Conservation (phyloP, 2,888 invertebrate species). For the Chrysomela aeneicollis region DNA sequence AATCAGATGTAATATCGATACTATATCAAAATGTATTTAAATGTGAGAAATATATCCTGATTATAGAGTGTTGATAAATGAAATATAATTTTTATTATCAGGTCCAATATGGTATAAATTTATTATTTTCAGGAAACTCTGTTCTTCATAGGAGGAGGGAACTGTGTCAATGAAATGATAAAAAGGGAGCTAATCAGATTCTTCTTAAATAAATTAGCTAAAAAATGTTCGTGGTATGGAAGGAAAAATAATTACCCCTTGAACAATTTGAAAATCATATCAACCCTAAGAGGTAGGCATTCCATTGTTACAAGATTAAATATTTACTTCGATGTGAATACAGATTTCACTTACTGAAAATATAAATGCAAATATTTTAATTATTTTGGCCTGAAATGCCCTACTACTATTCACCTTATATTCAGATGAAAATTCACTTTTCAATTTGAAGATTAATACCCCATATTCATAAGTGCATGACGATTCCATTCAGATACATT, state of each 20-base stretch:
- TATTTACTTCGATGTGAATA: too few species aligned
- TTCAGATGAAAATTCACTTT: too few species aligned
- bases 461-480: not conserved
- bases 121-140: slow-evolving; percentile 5
- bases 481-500: not conserved
- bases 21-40: too few species aligned
- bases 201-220: not conserved
- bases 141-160: slow-evolving; percentile 3
- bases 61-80: too few species aligned
- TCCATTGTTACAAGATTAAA: not conserved
- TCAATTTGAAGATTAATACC: not conserved
- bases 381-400: too few species aligned
- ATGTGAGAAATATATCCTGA: too few species aligned
- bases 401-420: too few species aligned
- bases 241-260: slow-evolving; percentile 1
- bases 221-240: not conserved
- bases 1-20: too few species aligned
- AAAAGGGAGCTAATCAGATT: not conserved
- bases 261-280: not conserved
- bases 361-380: not conserved
- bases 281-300: slow-evolving; percentile 1
- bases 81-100: too few species aligned
- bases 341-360: not conserved
- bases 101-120: too few species aligned
- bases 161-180: slow-evolving; percentile 1